Percentiles rank a stretch among this genome's conserved stretches.
Evolutionary conservation across 23 tunicate genomes (phyloP).

Genomic region (Trididemnum nubilum): DNA sequence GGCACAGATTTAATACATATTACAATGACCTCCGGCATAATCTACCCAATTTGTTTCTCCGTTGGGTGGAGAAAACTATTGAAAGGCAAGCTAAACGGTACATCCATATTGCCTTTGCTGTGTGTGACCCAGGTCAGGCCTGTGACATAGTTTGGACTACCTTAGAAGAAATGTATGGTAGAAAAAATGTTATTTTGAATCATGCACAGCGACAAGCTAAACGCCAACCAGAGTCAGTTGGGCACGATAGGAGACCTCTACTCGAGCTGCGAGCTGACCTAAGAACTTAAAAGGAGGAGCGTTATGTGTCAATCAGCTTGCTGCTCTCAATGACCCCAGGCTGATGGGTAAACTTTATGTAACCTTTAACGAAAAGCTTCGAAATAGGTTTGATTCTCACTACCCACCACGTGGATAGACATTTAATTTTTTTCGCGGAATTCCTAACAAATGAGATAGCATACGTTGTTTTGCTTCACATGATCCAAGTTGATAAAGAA

Average conservation of each 20-base stretch:
- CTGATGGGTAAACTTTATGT: neutral
- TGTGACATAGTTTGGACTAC: conserved; percentile 15
- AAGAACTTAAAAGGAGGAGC: conserved; percentile 11
- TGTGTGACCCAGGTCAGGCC: conserved; percentile 3
- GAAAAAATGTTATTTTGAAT: conserved; percentile 4
- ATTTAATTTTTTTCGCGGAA: neutral
- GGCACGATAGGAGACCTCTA: neutral
- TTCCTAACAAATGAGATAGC: conserved; percentile 8
- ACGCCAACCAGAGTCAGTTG: neutral
- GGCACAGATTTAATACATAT: neutral
- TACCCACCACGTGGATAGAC: neutral
- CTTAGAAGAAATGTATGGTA: conserved; percentile 1
- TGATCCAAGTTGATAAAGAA: conserved; percentile 14
- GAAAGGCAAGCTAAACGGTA: conserved; percentile 19
- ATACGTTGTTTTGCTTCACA: conserved; percentile 1
- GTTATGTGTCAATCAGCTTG: neutral
- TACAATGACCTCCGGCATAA: neutral
- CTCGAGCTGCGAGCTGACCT: conserved; percentile 12
- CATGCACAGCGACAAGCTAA: neutral
- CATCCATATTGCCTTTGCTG: conserved; percentile 14
- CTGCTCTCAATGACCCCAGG: neutral
- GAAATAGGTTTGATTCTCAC: conserved; percentile 10
- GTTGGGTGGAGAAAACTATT: conserved; percentile 7
- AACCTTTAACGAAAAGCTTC: conserved; percentile 17
- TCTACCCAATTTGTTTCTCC: conserved; percentile 3